phyloP scores from a whole-genome alignment of 2,797 vertebrate species.

The Acomys russatus region DNA sequence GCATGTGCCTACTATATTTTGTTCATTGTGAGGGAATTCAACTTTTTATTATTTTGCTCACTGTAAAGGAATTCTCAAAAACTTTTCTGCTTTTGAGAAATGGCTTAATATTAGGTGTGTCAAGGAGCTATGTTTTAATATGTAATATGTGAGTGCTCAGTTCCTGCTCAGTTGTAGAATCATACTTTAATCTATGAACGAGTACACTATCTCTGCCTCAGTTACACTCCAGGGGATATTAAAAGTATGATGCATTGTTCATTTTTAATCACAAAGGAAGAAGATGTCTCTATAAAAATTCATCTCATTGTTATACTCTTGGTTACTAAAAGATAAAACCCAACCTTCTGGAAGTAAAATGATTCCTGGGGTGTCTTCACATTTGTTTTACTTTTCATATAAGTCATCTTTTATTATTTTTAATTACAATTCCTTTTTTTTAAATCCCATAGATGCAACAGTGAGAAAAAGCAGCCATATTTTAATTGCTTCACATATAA shows the following conservation, averaged over 20 bases:
- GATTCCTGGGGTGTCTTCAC: background rate
- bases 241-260: constrained; percentile 23
- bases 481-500: constrained; percentile 76
- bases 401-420: constrained; percentile 64
- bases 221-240: constrained; percentile 31
- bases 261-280: constrained; percentile 60
- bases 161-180: constrained; percentile 50
- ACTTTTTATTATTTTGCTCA: constrained; percentile 42
- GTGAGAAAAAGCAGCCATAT: constrained; percentile 55
- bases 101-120: constrained; percentile 25
- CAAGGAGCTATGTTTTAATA: constrained; percentile 62
- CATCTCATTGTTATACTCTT: constrained; percentile 4
- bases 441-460: constrained; percentile 36
- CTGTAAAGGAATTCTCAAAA: constrained; percentile 58
- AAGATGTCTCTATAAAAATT: constrained; percentile 12
- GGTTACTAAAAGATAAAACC: constrained; percentile 32
- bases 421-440: constrained; percentile 20
- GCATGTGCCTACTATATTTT: constrained; percentile 43
- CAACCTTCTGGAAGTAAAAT: background rate
- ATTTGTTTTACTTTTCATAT: constrained; percentile 43
- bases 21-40: constrained; percentile 61
- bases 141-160: constrained; percentile 41
- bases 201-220: background rate
- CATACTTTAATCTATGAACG: constrained; percentile 46
- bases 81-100: constrained; percentile 67